Base-by-base conservation (phyloP, 2,888 invertebrate species). In the Furcula furcula region DNA sequence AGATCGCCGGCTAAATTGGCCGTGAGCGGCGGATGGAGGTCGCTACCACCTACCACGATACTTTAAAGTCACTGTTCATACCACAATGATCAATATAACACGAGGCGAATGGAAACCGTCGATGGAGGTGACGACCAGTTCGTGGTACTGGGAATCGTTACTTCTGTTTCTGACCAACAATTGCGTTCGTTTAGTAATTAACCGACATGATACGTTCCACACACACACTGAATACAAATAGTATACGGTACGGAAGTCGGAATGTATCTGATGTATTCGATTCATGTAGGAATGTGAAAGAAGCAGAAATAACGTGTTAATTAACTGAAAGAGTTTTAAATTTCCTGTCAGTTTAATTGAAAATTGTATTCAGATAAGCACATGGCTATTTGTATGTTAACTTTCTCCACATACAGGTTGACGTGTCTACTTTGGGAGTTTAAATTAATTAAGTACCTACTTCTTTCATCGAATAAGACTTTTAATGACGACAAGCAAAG, bases 11-110 rank as follows among this genome's bases (percentile, higher is more conserved):
- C 60, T 65, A 63, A 75, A 76, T 72, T 80, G 81, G 69, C 77
- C 74, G 47, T 76, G 75, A 78, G 66, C 61, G 44, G 51, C 55
- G 57, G 66, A 71, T 69, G 65, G 78, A 85, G 83, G 85, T 76
- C 80, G 57, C 37, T 40, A 54, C 46, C 62, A 55, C 36, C 45
- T 61, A 65, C 58, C 58, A 65, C 46, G 47, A 28, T 13, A 29
- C 16, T 28, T 28, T 10, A 28, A 11, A 16, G 14, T 7, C 13
- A 7, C 7, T 12, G 23, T 27, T 9, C 15, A 10, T 4, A 9
- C 10, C 15, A 27, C 15, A 27, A 15, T 15, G 15, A 9, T 9
- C 27, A 27, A n/a, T 18, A 5, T 9, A 7, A 26, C 34, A 44
- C 27, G 22, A 31, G 9, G 16, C 19, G 21, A 31, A 30, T 36